Conservation (phyloP, 2,797 vertebrate genomes). For the Cercopithecus petaurista region DNA sequence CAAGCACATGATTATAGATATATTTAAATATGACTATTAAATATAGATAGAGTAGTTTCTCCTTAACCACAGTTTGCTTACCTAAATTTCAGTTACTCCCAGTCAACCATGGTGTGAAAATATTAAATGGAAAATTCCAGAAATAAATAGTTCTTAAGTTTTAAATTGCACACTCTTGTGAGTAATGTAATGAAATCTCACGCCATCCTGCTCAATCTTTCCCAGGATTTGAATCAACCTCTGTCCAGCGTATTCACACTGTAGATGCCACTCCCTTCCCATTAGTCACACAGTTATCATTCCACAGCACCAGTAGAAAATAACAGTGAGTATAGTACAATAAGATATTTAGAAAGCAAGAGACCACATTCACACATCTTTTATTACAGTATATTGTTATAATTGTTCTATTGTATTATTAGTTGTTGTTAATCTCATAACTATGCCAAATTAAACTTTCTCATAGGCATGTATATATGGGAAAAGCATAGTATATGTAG, state of each 20-base stretch:
- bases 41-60: background rate
- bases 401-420: background rate
- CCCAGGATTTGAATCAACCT: background rate
- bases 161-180: background rate
- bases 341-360: background rate
- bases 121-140: background rate
- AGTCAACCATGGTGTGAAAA: background rate
- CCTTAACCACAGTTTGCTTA: background rate
- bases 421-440: background rate
- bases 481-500: background rate
- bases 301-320: background rate
- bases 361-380: background rate
- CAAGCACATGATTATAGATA: background rate
- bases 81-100: background rate
- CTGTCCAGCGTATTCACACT: background rate
- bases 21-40: background rate
- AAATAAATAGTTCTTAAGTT: background rate
- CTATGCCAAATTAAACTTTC: background rate
- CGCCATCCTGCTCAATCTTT: background rate
- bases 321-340: background rate
- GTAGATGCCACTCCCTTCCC: background rate
- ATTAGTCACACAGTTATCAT: background rate
- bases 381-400: background rate
- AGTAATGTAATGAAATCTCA: background rate
- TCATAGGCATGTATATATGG: background rate